A percentile compares a stretch with the other conserved stretches of the same genome.
These are phyloP conservation scores for Morone saxatilis DNA, from an alignment of 2,113 vertebrate species.

Conservation along the genomic window DNA sequence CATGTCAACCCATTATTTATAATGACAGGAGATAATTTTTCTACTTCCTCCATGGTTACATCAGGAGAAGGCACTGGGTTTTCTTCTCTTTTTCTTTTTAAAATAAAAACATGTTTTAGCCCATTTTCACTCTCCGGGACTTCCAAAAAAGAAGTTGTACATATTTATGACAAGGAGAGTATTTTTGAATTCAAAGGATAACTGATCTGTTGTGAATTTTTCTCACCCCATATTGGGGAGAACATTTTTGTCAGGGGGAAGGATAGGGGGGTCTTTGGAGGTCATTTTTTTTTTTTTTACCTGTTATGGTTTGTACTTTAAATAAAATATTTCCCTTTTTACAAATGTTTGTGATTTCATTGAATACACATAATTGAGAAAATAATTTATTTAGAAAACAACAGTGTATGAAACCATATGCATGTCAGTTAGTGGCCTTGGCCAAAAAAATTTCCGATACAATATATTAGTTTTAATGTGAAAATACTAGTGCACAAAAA, in stretches of 20 bases:
- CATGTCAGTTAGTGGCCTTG: constrained; percentile 42
- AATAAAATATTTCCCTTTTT: constrained; percentile 84
- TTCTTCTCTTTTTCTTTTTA: constrained; percentile 41
- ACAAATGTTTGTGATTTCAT: constrained; percentile 58
- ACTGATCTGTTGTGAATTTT: constrained; percentile 78
- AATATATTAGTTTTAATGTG: constrained; percentile 47
- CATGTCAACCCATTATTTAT: constrained; percentile 68
- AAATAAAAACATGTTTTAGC: constrained; percentile 21
- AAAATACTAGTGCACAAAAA: constrained; percentile 51
- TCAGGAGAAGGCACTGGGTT: constrained; percentile 79
- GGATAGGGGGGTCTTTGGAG: constrained; percentile 55
- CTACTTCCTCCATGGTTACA: constrained; percentile 58
- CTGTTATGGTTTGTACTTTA: constrained; percentile 82
- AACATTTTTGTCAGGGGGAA: constrained; percentile 56
- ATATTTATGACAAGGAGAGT: constrained; percentile 82
- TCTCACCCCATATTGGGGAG: constrained; percentile 89
- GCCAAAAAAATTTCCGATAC: constrained; percentile 25
- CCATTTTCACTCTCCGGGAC: constrained; percentile 70
- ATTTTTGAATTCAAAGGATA: constrained; percentile 74
- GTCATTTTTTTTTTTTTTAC: constrained; percentile 82
- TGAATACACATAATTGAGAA: constrained; percentile 61
- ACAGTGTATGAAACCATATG: constrained; percentile 67
- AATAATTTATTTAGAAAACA: constrained; percentile 87
- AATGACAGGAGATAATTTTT: constrained; percentile 52
- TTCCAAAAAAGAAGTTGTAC: constrained; percentile 81